Evolutionary conservation across 1,140 invertebrate genomes (phyloP).

Genomic region (Pogonus chalceus): DNA sequence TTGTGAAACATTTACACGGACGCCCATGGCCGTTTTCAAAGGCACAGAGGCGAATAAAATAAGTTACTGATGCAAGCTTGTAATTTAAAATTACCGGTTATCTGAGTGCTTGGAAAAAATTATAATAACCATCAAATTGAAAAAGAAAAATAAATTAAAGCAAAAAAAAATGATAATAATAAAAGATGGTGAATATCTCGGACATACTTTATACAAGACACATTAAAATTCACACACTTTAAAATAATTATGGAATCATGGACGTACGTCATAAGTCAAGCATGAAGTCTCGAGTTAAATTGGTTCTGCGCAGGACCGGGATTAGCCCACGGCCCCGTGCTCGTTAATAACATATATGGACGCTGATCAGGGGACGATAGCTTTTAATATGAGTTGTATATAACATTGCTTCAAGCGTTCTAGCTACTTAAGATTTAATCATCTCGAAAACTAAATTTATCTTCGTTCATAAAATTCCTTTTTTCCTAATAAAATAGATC

Average conservation of each 20-base stretch:
- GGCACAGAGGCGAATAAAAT: no score
- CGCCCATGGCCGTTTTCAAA: no score
- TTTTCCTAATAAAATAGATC: no score
- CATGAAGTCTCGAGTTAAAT: neutral
- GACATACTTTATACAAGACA: neutral
- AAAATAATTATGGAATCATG: slow-evolving; percentile 7
- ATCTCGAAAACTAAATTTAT: no score
- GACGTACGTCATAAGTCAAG: slow-evolving; percentile 3
- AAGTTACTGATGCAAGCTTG: neutral
- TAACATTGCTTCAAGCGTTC: neutral
- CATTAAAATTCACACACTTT: slow-evolving; percentile 6
- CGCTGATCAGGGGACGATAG: neutral
- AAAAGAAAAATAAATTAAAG: neutral
- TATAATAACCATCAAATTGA: slow-evolving; percentile 6
- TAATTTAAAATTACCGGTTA: slow-evolving; percentile 3
- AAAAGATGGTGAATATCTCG: neutral
- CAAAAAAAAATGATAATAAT: no score
- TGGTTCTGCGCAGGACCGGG: neutral
- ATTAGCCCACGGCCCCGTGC: neutral
- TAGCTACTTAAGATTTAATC: slow-evolving; percentile 2
- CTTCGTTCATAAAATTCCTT: no score
- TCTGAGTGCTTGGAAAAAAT: neutral
- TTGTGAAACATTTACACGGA: no score
- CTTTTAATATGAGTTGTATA: neutral
- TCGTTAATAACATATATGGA: neutral